Percentiles rank a stretch among this genome's conserved stretches.
Conservation (phyloP, 2,888 invertebrate genomes). For the Acleris literana region DNA sequence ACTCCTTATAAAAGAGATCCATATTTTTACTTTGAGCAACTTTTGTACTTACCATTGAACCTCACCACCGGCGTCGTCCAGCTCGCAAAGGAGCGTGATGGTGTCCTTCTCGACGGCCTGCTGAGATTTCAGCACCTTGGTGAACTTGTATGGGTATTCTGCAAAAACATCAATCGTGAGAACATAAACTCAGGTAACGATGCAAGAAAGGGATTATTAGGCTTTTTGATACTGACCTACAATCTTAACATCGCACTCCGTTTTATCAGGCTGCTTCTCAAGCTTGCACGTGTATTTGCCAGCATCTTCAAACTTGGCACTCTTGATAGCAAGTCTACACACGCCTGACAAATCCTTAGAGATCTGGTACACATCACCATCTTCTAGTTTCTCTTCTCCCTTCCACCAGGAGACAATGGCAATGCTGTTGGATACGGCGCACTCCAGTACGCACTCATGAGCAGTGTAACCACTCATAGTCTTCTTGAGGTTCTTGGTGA, state of each 20-base stretch:
- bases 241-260: slow-evolving; percentile 91
- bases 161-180: slow-evolving; percentile 49
- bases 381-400: slow-evolving; percentile 90
- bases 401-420: slow-evolving; percentile 98
- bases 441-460: slow-evolving; percentile 96
- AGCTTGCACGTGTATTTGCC: slow-evolving; percentile 95
- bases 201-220: background rate
- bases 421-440: slow-evolving; percentile 95
- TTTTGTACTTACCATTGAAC: slow-evolving; percentile 89
- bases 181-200: background rate
- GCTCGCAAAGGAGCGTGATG: slow-evolving; percentile 95
- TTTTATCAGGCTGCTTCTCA: slow-evolving; percentile 94
- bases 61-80: slow-evolving; percentile 97
- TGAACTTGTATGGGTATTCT: slow-evolving; percentile 98
- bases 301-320: slow-evolving; percentile 91
- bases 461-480: slow-evolving; percentile 94
- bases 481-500: slow-evolving; percentile 95
- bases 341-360: slow-evolving; percentile 96
- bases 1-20: too few species aligned
- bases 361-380: slow-evolving; percentile 92
- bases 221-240: slow-evolving; percentile 82
- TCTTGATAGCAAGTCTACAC: slow-evolving; percentile 93
- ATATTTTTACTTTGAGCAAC: too few species aligned
- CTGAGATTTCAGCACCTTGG: slow-evolving; percentile 96
- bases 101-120: slow-evolving; percentile 97